Percentiles rank a stretch among this genome's conserved stretches.
These are phyloP conservation scores for Ctenomys sociabilis DNA, from an alignment of 2,113 vertebrate genomes.

Conservation along the genomic window DNA sequence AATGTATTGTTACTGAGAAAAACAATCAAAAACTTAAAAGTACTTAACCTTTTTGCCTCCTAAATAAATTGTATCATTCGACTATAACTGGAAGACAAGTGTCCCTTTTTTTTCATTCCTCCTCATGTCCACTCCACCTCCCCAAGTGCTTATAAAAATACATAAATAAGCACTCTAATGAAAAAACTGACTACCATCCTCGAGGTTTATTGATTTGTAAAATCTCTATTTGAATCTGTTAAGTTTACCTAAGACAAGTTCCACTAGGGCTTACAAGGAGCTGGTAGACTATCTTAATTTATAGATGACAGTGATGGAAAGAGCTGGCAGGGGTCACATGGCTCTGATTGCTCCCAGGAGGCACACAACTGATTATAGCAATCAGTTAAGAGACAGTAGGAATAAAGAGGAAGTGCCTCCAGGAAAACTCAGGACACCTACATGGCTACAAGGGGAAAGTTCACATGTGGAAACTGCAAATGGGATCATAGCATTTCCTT, in stretches of 20 bases:
- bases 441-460: slow-evolving; percentile 2
- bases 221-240: background rate
- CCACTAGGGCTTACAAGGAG: background rate
- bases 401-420: background rate
- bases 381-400: background rate
- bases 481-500: background rate
- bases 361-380: background rate
- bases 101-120: background rate
- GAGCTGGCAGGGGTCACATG: background rate
- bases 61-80: slow-evolving; percentile 18
- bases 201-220: background rate
- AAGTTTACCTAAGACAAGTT: background rate
- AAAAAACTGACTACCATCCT: background rate
- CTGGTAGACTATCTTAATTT: background rate
- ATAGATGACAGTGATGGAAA: background rate
- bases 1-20: background rate
- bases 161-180: background rate
- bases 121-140: background rate
- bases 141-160: background rate
- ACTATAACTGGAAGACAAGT: background rate
- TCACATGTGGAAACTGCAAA: slow-evolving; percentile 36
- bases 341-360: background rate
- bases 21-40: slow-evolving; percentile 8
- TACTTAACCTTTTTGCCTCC: background rate
- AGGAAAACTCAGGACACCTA: background rate